Evolutionary conservation across 2,888 invertebrate genomes (phyloP).

Genomic region (Rhyacophila evoluta): DNA sequence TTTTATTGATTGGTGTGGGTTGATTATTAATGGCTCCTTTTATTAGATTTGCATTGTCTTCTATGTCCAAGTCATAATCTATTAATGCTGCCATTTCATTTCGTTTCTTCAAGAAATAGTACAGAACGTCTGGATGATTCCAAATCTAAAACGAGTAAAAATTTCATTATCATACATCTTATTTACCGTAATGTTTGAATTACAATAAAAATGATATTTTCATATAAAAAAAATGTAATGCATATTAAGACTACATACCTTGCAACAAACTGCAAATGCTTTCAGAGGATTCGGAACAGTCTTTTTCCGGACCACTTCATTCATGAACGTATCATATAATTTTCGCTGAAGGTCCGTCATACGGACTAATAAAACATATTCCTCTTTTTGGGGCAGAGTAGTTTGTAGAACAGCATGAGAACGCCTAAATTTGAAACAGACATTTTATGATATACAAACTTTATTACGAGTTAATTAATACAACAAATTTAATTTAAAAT

Average conservation of each 20-base stretch:
- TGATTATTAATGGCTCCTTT: conserved; percentile 62
- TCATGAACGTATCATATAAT: conserved; percentile 94
- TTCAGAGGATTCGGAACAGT: conserved; percentile 95
- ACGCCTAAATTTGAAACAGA: conserved; percentile 69
- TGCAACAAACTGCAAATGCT: conserved; percentile 98
- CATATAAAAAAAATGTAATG: not conserved
- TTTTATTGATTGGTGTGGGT: conserved; percentile 34
- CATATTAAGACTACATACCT: conserved; percentile 73
- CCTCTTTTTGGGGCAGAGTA: conserved; percentile 94
- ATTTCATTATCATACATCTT: no score
- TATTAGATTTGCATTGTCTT: conserved; percentile 70
- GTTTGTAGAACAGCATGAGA: conserved; percentile 93
- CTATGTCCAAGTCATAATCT: conserved; percentile 83
- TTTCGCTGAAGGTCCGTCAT: conserved; percentile 93
- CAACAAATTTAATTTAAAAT: not conserved
- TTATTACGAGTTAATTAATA: not conserved
- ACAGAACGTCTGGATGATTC: conserved; percentile 95
- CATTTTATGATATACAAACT: not conserved
- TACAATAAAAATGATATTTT: no score
- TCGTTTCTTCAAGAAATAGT: conserved; percentile 87
- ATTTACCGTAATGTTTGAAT: no score
- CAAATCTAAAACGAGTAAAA: conserved; percentile 77
- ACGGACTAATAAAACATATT: conserved; percentile 90
- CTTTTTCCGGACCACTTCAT: conserved; percentile 87
- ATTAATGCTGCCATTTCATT: conserved; percentile 79